Evolutionary conservation across 2,888 invertebrate genomes (phyloP).

Genomic region (Drosophila rubida): DNA sequence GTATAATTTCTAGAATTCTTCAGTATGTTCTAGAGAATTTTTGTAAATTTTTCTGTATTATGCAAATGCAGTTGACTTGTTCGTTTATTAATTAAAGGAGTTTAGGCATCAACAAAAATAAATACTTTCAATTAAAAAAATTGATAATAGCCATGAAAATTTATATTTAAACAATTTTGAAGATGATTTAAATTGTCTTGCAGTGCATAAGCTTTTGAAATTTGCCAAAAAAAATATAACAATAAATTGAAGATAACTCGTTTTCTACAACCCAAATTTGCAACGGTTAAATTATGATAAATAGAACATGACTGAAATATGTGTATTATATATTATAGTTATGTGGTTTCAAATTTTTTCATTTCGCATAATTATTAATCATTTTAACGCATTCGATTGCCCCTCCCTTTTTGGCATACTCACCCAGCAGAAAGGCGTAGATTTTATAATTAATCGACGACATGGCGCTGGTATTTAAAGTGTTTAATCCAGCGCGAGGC

Average conservation of each 20-base stretch:
- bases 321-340: too few relatives aligned
- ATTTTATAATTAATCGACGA: slow-evolving; percentile 58
- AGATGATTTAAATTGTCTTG: too few relatives aligned
- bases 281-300: not conserved
- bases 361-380: not conserved
- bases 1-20: not conserved
- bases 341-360: too few relatives aligned
- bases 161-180: too few relatives aligned
- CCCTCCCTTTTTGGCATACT: slow-evolving; percentile 49
- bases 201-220: not conserved
- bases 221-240: not conserved
- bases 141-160: too few relatives aligned
- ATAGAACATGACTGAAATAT: not conserved
- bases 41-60: too few relatives aligned
- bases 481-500: slow-evolving; percentile 58
- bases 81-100: too few relatives aligned
- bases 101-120: too few relatives aligned
- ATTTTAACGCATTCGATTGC: too few relatives aligned
- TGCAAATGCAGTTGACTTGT: too few relatives aligned
- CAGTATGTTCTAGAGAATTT: not conserved
- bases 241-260: not conserved
- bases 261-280: not conserved
- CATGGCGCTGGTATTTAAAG: slow-evolving; percentile 57
- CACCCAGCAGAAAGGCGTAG: slow-evolving; percentile 74
- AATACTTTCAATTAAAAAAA: too few relatives aligned